Percentiles rank a stretch among this genome's conserved stretches.
These are phyloP conservation scores for Dyspetes luteomarginatus DNA, from an alignment of 2,888 invertebrate species.

Conservation along the genomic window DNA sequence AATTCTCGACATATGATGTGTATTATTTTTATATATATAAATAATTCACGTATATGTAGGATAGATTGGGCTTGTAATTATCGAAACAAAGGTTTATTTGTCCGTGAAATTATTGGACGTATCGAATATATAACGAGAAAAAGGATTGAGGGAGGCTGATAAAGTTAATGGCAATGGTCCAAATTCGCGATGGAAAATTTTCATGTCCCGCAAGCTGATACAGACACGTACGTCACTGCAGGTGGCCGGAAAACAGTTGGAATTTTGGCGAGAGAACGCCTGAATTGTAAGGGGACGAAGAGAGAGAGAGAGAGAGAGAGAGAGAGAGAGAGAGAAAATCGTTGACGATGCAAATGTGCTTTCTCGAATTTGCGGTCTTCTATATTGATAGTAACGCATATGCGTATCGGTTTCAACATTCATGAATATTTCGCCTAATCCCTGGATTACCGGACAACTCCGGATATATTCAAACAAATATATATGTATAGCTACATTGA, in stretches of 20 bases:
- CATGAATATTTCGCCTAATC: slow-evolving; percentile 50
- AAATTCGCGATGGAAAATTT: slow-evolving; percentile 62
- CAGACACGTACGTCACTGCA: slow-evolving; percentile 61
- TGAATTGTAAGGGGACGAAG: background rate
- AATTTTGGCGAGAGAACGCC: slow-evolving; percentile 39
- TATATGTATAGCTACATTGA: slow-evolving; percentile 11
- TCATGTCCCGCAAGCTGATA: slow-evolving; percentile 64
- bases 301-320: slow-evolving; percentile 10
- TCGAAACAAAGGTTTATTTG: slow-evolving; percentile 59
- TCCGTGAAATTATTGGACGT: slow-evolving; percentile 60
- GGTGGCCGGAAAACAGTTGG: slow-evolving; percentile 57
- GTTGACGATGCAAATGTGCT: slow-evolving; percentile 32
- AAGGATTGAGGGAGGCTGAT: background rate
- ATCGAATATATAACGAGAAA: slow-evolving; percentile 8
- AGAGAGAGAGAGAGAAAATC: background rate
- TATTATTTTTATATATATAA: background rate
- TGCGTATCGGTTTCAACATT: slow-evolving; percentile 46
- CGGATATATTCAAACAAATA: slow-evolving; percentile 46
- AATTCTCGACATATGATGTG: background rate
- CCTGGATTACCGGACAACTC: slow-evolving; percentile 38
- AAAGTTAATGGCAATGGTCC: slow-evolving; percentile 58
- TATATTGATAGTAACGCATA: slow-evolving; percentile 37
- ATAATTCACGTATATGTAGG: background rate
- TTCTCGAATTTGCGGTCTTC: slow-evolving; percentile 42
- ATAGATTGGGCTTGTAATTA: slow-evolving; percentile 57